These are phyloP conservation scores for Alloscopus bannaensis DNA, from an alignment of 2,888 invertebrate species.

Conservation along the genomic window DNA sequence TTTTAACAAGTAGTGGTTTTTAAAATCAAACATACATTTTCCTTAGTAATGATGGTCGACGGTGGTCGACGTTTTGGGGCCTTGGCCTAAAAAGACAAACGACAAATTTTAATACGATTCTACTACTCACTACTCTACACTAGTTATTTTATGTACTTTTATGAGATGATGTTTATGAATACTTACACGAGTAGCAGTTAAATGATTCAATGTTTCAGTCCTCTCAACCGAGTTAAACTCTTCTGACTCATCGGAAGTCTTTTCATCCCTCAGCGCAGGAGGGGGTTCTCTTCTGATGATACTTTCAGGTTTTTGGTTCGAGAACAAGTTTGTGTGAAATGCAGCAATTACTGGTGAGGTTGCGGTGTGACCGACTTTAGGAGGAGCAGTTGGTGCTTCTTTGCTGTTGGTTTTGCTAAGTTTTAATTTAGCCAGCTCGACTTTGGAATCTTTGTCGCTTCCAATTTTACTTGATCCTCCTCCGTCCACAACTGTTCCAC, in stretches of 20 bases:
- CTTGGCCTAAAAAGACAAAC: slow-evolving; percentile 77
- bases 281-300: slow-evolving; percentile 28
- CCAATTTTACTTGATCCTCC: slow-evolving; percentile 53
- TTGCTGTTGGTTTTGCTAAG: slow-evolving; percentile 50
- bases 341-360: slow-evolving; percentile 62
- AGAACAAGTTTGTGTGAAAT: slow-evolving; percentile 45
- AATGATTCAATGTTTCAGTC: slow-evolving; percentile 77
- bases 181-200: slow-evolving; percentile 77
- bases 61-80: slow-evolving; percentile 83
- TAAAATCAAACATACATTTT: slow-evolving; percentile 72
- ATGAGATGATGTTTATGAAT: neutral
- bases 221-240: slow-evolving; percentile 77
- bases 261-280: slow-evolving; percentile 37
- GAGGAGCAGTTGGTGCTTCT: slow-evolving; percentile 29
- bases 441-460: slow-evolving; percentile 34
- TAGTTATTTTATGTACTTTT: neutral
- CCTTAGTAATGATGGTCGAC: slow-evolving; percentile 77
- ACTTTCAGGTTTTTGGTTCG: slow-evolving; percentile 40
- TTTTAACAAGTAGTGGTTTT: neutral
- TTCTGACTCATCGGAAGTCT: slow-evolving; percentile 70
- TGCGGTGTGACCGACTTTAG: slow-evolving; percentile 57
- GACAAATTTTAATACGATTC: neutral
- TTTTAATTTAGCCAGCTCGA: slow-evolving; percentile 42
- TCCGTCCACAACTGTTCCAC: slow-evolving; percentile 60
- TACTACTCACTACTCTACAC: neutral